Evolutionary conservation across 2,113 vertebrate species (phyloP).

Genomic region (Cryptomyrus ogoouensis): DNA sequence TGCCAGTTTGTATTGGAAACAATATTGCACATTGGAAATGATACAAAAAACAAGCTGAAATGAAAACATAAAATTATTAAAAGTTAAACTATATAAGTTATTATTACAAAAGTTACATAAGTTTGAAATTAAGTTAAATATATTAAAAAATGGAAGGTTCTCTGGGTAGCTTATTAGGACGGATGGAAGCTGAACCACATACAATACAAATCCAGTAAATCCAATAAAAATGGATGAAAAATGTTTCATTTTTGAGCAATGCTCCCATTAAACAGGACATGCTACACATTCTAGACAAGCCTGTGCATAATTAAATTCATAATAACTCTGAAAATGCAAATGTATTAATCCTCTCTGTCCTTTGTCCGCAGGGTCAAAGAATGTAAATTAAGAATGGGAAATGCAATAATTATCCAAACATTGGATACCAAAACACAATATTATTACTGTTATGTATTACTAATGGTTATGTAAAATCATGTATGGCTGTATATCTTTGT

Average conservation of each 20-base stretch:
- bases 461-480: constrained; percentile 20
- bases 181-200: not conserved
- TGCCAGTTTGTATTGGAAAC: not conserved
- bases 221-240: not conserved
- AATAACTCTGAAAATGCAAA: constrained; percentile 7
- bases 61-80: not conserved
- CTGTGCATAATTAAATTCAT: constrained; percentile 13
- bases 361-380: constrained; percentile 24
- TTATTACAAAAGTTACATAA: not conserved
- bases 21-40: not conserved
- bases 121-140: not conserved
- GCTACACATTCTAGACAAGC: not conserved
- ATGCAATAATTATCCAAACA: constrained; percentile 24
- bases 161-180: not conserved
- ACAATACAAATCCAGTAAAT: not conserved
- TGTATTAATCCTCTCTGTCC: constrained; percentile 23
- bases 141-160: not conserved
- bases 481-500: not conserved
- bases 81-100: not conserved
- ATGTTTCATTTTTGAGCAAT: not conserved
- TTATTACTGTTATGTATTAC: constrained; percentile 32
- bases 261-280: not conserved
- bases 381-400: constrained; percentile 39
- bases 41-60: not conserved
- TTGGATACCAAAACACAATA: constrained; percentile 21